Percentiles rank a stretch among this genome's conserved stretches.
Conservation (phyloP, 2,113 vertebrate species). For the Halcyon malimbica region DNA sequence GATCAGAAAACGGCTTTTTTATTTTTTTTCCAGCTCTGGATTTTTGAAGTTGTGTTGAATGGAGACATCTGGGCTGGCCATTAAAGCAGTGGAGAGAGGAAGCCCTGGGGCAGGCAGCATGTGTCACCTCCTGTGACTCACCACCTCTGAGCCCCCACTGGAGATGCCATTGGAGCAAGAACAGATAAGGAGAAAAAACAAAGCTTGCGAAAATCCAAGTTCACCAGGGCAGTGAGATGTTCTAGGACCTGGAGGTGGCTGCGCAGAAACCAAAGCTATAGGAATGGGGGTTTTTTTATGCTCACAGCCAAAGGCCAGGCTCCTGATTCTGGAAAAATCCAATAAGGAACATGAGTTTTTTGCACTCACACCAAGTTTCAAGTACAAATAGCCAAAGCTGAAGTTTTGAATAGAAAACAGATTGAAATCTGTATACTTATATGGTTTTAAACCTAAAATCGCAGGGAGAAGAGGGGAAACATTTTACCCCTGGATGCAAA, state of each 20-base stretch:
- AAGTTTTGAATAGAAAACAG: neutral
- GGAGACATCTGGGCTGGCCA: neutral
- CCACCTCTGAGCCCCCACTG: neutral
- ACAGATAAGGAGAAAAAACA: neutral
- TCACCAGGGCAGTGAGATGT: neutral
- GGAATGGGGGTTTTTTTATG: neutral
- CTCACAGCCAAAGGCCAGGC: neutral
- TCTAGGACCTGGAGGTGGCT: neutral
- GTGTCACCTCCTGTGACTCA: neutral
- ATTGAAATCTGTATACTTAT: neutral
- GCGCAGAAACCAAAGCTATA: neutral
- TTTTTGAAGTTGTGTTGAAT: neutral
- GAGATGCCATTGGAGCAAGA: neutral
- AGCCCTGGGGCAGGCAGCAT: neutral
- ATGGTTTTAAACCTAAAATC: neutral
- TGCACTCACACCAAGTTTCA: neutral
- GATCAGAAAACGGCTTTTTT: neutral
- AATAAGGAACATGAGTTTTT: neutral
- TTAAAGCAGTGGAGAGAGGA: neutral
- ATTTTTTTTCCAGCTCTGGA: neutral
- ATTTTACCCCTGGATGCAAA: neutral
- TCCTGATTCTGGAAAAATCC: neutral
- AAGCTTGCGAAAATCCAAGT: neutral
- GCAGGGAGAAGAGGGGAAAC: neutral
- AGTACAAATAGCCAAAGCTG: neutral